phyloP scores from a whole-genome alignment of 2,113 vertebrate species.

The Phocoena sinus region DNA sequence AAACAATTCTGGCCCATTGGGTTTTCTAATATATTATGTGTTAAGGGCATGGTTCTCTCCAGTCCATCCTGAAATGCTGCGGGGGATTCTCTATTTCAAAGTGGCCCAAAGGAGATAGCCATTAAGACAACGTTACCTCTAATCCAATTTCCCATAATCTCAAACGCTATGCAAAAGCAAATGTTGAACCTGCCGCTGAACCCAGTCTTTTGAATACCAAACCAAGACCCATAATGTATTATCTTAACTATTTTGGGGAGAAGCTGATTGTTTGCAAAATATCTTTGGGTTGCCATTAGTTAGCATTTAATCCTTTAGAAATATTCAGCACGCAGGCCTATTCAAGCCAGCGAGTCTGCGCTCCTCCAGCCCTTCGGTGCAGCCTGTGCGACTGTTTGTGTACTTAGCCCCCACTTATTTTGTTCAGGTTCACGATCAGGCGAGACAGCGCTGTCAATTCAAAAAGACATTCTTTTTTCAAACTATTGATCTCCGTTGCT shows the following conservation, averaged over 20 bases:
- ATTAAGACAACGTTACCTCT: slow-evolving; percentile 80
- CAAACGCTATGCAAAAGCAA: slow-evolving; percentile 79
- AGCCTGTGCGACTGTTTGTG: slow-evolving; percentile 68
- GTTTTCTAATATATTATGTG: slow-evolving; percentile 58
- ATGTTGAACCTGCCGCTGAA: slow-evolving; percentile 77
- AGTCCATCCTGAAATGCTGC: slow-evolving; percentile 71
- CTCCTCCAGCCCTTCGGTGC: slow-evolving; percentile 67
- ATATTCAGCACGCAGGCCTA: slow-evolving; percentile 76
- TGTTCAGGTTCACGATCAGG: slow-evolving; percentile 83
- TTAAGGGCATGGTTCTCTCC: slow-evolving; percentile 43
- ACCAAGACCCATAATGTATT: slow-evolving; percentile 76
- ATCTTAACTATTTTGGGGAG: slow-evolving; percentile 74
- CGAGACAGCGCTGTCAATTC: slow-evolving; percentile 83
- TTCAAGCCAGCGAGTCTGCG: slow-evolving; percentile 72
- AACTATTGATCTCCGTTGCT: slow-evolving; percentile 90
- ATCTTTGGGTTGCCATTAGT: slow-evolving; percentile 84
- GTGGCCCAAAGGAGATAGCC: slow-evolving; percentile 77
- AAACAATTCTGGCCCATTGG: slow-evolving; percentile 40
- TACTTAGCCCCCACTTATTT: slow-evolving; percentile 80
- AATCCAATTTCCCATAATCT: slow-evolving; percentile 84
- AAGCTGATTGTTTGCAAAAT: slow-evolving; percentile 75
- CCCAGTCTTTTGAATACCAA: slow-evolving; percentile 73
- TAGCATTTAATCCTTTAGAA: slow-evolving; percentile 82
- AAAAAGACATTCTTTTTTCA: slow-evolving; percentile 86
- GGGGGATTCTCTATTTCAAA: slow-evolving; percentile 81